Evolutionary conservation across 2,113 vertebrate genomes (phyloP), one percentile per base, ranked within the genome.

Genomic region (Ursus arctos): DNA sequence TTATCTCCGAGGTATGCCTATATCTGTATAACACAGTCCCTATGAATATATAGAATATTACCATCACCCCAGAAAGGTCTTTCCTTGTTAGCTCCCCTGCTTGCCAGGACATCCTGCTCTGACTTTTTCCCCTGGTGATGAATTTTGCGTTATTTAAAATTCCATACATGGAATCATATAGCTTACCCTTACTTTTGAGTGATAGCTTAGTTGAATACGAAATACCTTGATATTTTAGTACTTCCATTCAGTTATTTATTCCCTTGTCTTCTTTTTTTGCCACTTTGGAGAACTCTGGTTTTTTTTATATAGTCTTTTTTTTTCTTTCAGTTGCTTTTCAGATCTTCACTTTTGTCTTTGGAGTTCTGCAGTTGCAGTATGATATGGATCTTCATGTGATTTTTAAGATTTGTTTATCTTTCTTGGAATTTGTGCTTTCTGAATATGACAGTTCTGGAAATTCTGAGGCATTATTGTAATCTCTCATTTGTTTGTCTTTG

Each of bases 321-420:
- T 85, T 33, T 74, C 22, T 85, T 49, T 53, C 15, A 31, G 0
- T 88, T 86, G 74, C 13, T 93, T 89, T 97, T 67, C 67, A 94
- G 28, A n/a, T 81, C 19, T 80, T 96, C 69, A 24, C 2, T 82
- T 83, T 84, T 92, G 79, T 84, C 84, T 95, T 89, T 92, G 63
- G 33, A 76, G 47, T 94, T 88, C 33, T 88, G 21, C 24, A 74
- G 72, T 86, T 96, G 72, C 28, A 43, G 4, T 85, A 4, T 80
- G n/a, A 83, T 57, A 6, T 65, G 12, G 76, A 33, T 53, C 19
- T 69, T 76, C 26, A 10, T 22, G 26, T 91, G 21, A 57, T 85
- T 94, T 89, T 31, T 88, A 31, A n/a, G 43, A 28, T 81, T 57
- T 82, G 69, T 69, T 61, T 90, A 40, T 88, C 59, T 92, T 93